Percentiles rank a stretch among this genome's conserved stretches.
phyloP scores from a whole-genome alignment of 2,888 invertebrate genomes.

The Craniophora ligustri region DNA sequence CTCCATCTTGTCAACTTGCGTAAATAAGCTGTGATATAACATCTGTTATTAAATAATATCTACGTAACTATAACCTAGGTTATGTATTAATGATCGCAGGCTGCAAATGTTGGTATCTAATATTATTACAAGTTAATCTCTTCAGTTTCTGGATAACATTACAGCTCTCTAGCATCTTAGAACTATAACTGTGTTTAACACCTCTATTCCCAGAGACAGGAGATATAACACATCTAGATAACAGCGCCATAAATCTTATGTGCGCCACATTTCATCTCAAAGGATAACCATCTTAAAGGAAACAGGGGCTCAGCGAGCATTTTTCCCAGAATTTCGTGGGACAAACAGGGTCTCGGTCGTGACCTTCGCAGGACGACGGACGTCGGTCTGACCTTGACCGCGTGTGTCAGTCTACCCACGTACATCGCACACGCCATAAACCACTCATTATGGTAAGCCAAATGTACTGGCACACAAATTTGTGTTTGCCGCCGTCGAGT shows the following conservation, averaged over 20 bases:
- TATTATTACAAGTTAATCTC: too few relatives aligned
- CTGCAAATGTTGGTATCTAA: too few relatives aligned
- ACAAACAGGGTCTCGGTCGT: constrained; percentile 52
- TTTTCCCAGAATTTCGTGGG: constrained; percentile 46
- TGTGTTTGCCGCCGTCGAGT: constrained; percentile 44
- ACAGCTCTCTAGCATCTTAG: constrained; percentile 1
- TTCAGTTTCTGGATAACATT: too few relatives aligned
- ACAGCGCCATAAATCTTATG: constrained; percentile 22
- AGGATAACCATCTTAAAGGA: constrained; percentile 45
- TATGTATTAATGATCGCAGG: too few relatives aligned
- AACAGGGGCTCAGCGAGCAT: constrained; percentile 16
- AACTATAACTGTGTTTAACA: constrained; percentile 3
- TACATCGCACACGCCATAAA: constrained; percentile 56
- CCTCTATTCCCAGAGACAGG: constrained; percentile 19
- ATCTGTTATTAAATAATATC: too few relatives aligned
- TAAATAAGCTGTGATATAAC: background rate
- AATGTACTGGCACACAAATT: constrained; percentile 50
- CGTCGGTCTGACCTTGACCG: constrained; percentile 62
- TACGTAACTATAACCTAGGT: too few relatives aligned
- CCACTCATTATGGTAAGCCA: constrained; percentile 55
- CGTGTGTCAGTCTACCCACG: constrained; percentile 64
- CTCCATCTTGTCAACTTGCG: background rate
- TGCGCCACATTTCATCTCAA: constrained; percentile 35
- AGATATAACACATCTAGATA: constrained; percentile 28
- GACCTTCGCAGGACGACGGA: constrained; percentile 61